phyloP scores from a whole-genome alignment of 2,888 invertebrate genomes.

The Euproctis similis region DNA sequence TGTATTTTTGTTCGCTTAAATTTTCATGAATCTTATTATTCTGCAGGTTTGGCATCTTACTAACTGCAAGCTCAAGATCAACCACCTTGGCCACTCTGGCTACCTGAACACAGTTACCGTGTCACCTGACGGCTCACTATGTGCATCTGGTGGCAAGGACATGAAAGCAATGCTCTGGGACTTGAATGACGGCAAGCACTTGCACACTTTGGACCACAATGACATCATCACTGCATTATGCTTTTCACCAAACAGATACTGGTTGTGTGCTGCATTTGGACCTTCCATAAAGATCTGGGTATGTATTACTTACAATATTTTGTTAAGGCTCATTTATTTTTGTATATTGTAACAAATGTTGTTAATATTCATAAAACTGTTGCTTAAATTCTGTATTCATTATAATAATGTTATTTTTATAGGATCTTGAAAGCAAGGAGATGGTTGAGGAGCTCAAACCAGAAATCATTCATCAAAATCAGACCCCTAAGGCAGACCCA shows the following conservation, averaged over 20 bases:
- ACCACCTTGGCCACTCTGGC: conserved; percentile 97
- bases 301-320: conserved; percentile 28
- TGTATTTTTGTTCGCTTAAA: no score
- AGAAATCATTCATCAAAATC: conserved; percentile 89
- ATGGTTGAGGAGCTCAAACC: conserved; percentile 98
- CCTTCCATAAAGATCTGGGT: conserved; percentile 99
- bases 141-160: conserved; percentile 99
- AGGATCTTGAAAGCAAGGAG: conserved; percentile 99
- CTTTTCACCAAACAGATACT: conserved; percentile 99
- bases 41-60: conserved; percentile 96
- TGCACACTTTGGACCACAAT: conserved; percentile 98
- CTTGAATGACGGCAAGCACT: conserved; percentile 98
- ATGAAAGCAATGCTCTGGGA: conserved; percentile 99
- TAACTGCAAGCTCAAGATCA: conserved; percentile 98
- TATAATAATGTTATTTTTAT: conserved; percentile 19
- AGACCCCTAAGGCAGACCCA: conserved; percentile 88
- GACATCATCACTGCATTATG: conserved; percentile 98
- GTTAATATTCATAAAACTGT: not conserved
- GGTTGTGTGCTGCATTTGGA: conserved; percentile 99
- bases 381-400: conserved; percentile 1
- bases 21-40: not conserved
- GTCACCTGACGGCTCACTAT: conserved; percentile 98
- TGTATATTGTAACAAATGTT: no score
- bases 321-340: no score
- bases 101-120: conserved; percentile 99